Evolutionary conservation across 2,888 invertebrate genomes (phyloP).

Genomic region (Psylliodes chrysocephalus): DNA sequence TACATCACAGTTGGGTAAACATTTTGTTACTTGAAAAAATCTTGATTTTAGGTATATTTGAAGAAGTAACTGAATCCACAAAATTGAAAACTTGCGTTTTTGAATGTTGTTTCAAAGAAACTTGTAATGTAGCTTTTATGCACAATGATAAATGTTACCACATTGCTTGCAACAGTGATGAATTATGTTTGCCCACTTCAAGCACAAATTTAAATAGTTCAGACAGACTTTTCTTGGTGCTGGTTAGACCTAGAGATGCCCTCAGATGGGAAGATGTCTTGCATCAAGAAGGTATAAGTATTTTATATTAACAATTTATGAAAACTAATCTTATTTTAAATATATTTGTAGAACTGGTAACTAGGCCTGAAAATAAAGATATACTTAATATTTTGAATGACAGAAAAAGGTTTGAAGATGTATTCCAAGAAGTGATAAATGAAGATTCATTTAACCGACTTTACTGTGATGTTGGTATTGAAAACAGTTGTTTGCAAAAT

Average conservation of each 20-base stretch:
- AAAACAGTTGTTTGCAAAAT: conserved; percentile 72
- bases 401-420: conserved; percentile 42
- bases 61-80: conserved; percentile 67
- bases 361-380: conserved; percentile 42
- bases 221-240: conserved; percentile 78
- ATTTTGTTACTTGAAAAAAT: not conserved
- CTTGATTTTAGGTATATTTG: conserved; percentile 62
- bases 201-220: conserved; percentile 68
- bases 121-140: conserved; percentile 84
- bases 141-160: conserved; percentile 81
- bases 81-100: conserved; percentile 73
- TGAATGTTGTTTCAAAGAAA: conserved; percentile 73
- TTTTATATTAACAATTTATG: not conserved
- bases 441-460: conserved; percentile 62
- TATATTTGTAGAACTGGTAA: conserved; percentile 37
- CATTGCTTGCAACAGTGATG: conserved; percentile 77
- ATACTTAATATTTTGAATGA: conserved; percentile 47
- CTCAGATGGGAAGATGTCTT: conserved; percentile 66
- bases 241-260: conserved; percentile 76
- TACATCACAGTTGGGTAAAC: not conserved
- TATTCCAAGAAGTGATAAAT: conserved; percentile 61
- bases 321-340: too few species aligned
- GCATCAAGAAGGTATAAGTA: conserved; percentile 49
- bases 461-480: conserved; percentile 70
- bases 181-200: conserved; percentile 76